Conservation (phyloP, 2,888 invertebrate genomes). For the Pharmacophagus antenor region DNA sequence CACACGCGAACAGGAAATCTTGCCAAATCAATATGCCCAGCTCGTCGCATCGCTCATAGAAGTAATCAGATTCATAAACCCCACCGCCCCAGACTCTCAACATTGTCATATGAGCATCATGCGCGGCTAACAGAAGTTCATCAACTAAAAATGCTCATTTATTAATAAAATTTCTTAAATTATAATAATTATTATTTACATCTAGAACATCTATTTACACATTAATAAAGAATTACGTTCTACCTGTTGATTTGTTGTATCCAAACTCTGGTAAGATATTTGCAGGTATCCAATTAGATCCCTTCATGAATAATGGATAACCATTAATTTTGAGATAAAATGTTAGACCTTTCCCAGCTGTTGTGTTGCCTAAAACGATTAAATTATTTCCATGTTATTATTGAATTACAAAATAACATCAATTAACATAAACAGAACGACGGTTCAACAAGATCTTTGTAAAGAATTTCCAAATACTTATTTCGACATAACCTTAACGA, state of each 20-base stretch:
- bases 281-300: slow-evolving; percentile 96
- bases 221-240: too few species aligned
- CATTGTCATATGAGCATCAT: slow-evolving; percentile 93
- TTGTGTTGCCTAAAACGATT: slow-evolving; percentile 56
- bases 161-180: too few species aligned
- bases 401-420: not conserved
- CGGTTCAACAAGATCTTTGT: not conserved
- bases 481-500: not conserved
- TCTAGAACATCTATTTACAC: too few species aligned
- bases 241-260: slow-evolving; percentile 70
- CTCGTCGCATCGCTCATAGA: slow-evolving; percentile 93
- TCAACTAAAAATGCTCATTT: slow-evolving; percentile 77
- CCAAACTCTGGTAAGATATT: slow-evolving; percentile 90
- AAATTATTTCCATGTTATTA: not conserved
- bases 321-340: slow-evolving; percentile 95
- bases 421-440: not conserved
- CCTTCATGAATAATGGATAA: slow-evolving; percentile 95
- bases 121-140: slow-evolving; percentile 84
- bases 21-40: slow-evolving; percentile 98
- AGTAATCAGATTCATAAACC: slow-evolving; percentile 93
- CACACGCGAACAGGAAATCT: slow-evolving; percentile 98
- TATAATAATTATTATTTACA: too few species aligned
- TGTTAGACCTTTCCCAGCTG: slow-evolving; percentile 81
- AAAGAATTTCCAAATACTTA: not conserved
- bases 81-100: slow-evolving; percentile 99